Evolutionary conservation across 2,113 vertebrate genomes (phyloP).

Genomic region (Meles meles): DNA sequence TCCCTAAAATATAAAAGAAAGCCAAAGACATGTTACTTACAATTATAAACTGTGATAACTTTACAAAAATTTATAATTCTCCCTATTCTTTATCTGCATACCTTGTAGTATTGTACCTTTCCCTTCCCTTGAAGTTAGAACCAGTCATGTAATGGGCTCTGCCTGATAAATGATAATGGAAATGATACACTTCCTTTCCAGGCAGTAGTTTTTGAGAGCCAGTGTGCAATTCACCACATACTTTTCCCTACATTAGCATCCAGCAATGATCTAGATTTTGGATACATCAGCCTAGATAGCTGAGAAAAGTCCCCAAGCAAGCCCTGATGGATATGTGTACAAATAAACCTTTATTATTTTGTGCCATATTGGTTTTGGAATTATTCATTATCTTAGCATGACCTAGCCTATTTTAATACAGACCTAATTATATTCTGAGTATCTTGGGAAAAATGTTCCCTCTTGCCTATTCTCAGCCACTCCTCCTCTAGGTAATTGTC

Average conservation of each 20-base stretch:
- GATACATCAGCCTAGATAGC: background rate
- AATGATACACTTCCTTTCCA: background rate
- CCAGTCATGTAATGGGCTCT: background rate
- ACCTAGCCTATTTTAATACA: background rate
- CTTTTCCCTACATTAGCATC: background rate
- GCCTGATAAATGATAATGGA: background rate
- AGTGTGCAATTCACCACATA: background rate
- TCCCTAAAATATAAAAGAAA: background rate
- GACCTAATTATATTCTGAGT: background rate
- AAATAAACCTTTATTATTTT: background rate
- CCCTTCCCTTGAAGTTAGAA: background rate
- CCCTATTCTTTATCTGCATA: background rate
- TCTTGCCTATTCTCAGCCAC: background rate
- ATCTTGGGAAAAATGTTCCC: background rate
- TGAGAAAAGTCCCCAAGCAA: background rate
- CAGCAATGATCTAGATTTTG: background rate
- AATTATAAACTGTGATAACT: background rate
- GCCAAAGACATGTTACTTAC: background rate
- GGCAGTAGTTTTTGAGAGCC: background rate
- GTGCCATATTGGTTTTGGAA: background rate
- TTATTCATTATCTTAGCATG: background rate
- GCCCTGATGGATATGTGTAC: no score
- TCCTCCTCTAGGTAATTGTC: background rate
- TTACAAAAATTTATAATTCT: background rate
- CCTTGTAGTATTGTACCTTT: background rate